These are phyloP conservation scores for Hetaerina titia DNA, from an alignment of 2,888 invertebrate species.

Conservation along the genomic window DNA sequence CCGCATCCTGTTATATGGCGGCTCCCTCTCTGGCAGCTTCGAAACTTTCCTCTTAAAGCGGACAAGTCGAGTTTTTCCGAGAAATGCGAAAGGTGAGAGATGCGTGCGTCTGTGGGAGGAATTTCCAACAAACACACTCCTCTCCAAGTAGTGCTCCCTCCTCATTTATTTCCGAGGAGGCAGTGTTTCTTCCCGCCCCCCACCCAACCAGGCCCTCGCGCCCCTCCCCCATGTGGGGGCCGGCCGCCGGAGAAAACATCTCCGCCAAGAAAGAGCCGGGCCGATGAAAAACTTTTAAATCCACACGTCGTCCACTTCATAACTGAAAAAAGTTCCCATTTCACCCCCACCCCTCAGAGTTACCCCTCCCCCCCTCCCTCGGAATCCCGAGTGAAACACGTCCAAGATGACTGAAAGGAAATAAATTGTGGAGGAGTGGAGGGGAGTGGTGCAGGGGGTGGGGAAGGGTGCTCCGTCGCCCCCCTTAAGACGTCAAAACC, in stretches of 20 bases:
- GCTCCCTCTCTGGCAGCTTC: conserved; percentile 3
- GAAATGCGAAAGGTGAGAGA: conserved; percentile 32
- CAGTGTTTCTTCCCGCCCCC: too few relatives aligned
- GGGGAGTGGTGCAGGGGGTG: background rate
- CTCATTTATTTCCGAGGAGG: background rate
- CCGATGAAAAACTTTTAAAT: background rate
- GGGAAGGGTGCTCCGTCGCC: background rate
- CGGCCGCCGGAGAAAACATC: background rate
- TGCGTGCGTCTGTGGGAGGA: background rate
- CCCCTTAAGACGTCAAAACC: background rate
- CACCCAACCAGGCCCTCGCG: background rate
- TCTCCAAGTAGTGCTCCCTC: background rate
- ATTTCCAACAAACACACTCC: conserved; percentile 19
- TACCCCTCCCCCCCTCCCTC: background rate
- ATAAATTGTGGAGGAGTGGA: background rate
- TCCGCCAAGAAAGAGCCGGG: background rate
- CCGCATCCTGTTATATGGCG: conserved; percentile 38
- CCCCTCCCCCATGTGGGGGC: background rate
- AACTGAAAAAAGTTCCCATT: background rate
- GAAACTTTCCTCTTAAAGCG: background rate
- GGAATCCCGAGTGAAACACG: background rate
- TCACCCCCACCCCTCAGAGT: too few relatives aligned
- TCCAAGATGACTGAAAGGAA: background rate
- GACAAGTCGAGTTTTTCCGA: conserved; percentile 45
- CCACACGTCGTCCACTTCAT: background rate